These are phyloP conservation scores for Empis stercorea DNA, from an alignment of 2,888 invertebrate species.

Conservation along the genomic window DNA sequence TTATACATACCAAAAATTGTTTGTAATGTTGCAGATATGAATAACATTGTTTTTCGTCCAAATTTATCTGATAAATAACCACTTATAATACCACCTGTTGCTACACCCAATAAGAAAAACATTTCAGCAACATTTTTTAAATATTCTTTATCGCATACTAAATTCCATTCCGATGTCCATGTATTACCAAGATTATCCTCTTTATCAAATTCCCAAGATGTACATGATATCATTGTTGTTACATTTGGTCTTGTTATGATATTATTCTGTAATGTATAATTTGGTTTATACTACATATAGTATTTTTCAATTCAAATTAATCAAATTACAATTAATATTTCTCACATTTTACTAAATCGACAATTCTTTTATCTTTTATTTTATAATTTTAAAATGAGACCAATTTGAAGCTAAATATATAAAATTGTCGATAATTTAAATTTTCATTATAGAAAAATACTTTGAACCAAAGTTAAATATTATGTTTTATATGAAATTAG, in stretches of 20 bases:
- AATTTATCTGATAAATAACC: conserved; percentile 69
- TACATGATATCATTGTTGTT: conserved; percentile 40
- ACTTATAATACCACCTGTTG: conserved; percentile 63
- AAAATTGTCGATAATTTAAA: too few relatives aligned
- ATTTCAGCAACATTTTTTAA: conserved; percentile 62
- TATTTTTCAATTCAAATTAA: too few relatives aligned
- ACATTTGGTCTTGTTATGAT: conserved; percentile 21
- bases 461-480: too few relatives aligned
- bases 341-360: too few relatives aligned
- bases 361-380: too few relatives aligned
- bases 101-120: conserved; percentile 63
- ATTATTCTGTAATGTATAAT: conserved; percentile 23
- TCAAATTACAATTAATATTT: too few relatives aligned
- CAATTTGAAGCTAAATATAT: too few relatives aligned
- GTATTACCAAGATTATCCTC: conserved; percentile 44
- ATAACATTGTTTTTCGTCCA: conserved; percentile 62
- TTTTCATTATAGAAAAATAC: too few relatives aligned
- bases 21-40: conserved; percentile 56
- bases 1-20: conserved; percentile 52
- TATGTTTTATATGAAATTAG: too few relatives aligned
- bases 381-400: too few relatives aligned
- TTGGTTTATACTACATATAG: too few relatives aligned
- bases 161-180: conserved; percentile 61
- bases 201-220: conserved; percentile 48
- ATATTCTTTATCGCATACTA: conserved; percentile 59